Base-by-base conservation (phyloP, 2,113 vertebrate species). In the Orcinus orca region DNA sequence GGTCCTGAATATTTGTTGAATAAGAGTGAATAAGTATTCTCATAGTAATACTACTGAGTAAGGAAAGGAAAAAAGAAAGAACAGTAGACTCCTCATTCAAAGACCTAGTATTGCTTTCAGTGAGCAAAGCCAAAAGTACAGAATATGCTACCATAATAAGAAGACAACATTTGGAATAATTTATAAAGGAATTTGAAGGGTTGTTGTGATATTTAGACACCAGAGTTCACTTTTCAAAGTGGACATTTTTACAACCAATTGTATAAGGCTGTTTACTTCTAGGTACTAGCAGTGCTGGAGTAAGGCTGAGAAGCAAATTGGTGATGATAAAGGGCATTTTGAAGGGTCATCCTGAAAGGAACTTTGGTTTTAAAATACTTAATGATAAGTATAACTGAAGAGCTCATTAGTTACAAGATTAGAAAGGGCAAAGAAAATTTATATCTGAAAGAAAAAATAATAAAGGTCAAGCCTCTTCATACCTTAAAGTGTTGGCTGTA, bases 391-490 rank as follows among this genome's bases (percentile, higher is more conserved):
- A 63, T 84, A 76, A 84, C 50, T 80, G 58, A 97, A 92, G 84
- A 90, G 71, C n/a, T 97, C 15, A 31, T 94, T 88, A 93, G 38
- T 77, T 68, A 73, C 26, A 94, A 88, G 80, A 94, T 93, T 97
- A 96, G 71, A 97, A 97, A 94, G 53, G 85, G 31, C 88, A 97
- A 88, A 85, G 50, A 83, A 95, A 97, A 93, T 96, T 93, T 87
- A 70, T 90, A 84, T 81, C 70, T 88, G 18, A 82, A 81, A 55
- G 53, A 84, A 89, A 96, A 95, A 87, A 87, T 58, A 62, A 96
- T 36, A 96, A 97, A 96, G 77, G 71, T 94, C 76, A 96, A 96
- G 17, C 25, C n/a, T 92, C 86, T 92, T 96, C 58, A 83, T 25
- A 85, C 26, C 38, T 88, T 94, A 26, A 93, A 95, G 53, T 85